Conservation (phyloP, 2,797 vertebrate genomes). For the Nothura maculosa region DNA sequence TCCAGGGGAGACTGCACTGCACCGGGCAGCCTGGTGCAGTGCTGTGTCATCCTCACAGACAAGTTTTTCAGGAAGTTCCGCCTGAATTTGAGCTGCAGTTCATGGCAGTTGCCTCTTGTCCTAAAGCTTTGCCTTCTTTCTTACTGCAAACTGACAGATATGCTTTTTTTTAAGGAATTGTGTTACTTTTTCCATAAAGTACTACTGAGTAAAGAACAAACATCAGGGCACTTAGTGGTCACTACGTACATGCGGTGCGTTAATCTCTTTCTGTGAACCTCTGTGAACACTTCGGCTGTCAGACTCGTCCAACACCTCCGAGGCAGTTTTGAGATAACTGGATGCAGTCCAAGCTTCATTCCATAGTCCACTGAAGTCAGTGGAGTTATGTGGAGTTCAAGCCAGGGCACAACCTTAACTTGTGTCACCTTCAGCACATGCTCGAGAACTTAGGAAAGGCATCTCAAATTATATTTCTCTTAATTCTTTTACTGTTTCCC, state of each 20-base stretch:
- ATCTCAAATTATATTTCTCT: neutral
- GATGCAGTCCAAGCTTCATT: neutral
- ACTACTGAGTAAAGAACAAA: neutral
- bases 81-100: too few species aligned
- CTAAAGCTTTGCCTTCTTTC: neutral
- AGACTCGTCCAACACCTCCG: neutral
- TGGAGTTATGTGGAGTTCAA: conserved; percentile 4
- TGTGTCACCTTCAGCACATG: neutral
- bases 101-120: too few species aligned
- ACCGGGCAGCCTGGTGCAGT: too few species aligned
- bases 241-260: neutral
- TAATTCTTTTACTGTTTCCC: neutral
- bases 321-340: neutral
- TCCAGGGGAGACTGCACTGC: too few species aligned
- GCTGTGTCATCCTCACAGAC: too few species aligned
- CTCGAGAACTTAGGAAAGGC: neutral
- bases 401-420: neutral
- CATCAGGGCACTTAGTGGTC: neutral
- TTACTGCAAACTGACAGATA: neutral
- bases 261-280: neutral
- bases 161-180: neutral
- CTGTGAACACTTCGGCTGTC: neutral
- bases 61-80: too few species aligned
- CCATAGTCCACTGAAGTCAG: neutral
- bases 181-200: neutral